Conservation (phyloP, 2,888 invertebrate species). For the Spisula solida region DNA sequence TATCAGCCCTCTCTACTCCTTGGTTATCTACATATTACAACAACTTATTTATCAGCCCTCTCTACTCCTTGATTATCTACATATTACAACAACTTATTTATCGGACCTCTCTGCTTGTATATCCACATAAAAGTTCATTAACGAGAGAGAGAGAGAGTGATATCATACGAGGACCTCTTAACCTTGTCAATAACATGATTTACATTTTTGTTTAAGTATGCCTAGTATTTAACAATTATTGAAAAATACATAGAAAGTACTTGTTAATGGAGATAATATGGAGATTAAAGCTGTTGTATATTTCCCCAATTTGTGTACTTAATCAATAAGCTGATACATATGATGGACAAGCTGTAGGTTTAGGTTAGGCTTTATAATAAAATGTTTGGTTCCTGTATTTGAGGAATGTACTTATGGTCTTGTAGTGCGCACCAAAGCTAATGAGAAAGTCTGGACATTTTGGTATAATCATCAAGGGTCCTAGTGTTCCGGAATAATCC, state of each 20-base stretch:
- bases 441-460: no score
- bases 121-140: not conserved
- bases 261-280: conserved; percentile 21
- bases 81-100: not conserved
- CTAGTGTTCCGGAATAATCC: no score
- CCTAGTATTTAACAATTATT: conserved; percentile 7
- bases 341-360: not conserved
- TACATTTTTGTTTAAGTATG: conserved; percentile 25
- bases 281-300: not conserved
- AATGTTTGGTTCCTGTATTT: not conserved
- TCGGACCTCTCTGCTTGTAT: not conserved
- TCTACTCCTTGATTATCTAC: not conserved
- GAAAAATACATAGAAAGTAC: conserved; percentile 30
- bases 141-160: not conserved
- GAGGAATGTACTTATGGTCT: no score
- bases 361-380: not conserved
- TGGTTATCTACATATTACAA: not conserved
- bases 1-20: not conserved
- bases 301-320: not conserved
- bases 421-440: no score
- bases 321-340: conserved; percentile 8
- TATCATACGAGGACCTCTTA: not conserved
- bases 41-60: not conserved
- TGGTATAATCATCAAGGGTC: no score
- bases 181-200: conserved; percentile 14